Conservation (phyloP, 2,888 invertebrate genomes). For the Spilosoma lubricipeda region DNA sequence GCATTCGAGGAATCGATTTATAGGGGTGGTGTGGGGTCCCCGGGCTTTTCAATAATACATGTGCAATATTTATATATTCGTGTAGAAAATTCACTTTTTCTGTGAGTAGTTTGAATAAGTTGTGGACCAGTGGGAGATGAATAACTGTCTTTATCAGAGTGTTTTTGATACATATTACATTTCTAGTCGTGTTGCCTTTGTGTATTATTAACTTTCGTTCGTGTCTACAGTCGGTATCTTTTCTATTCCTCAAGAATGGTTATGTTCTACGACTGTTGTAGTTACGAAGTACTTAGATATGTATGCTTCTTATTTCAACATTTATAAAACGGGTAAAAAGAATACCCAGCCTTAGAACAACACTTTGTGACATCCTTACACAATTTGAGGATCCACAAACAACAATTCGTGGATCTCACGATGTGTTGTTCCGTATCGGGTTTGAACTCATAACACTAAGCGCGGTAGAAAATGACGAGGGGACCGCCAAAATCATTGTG, state of each 20-base stretch:
- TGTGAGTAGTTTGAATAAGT: neutral
- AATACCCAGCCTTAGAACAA: too few relatives aligned
- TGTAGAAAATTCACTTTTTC: conserved; percentile 1
- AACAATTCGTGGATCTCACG: too few relatives aligned
- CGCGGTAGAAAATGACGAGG: too few relatives aligned
- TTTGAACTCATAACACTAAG: too few relatives aligned
- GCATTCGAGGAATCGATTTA: neutral
- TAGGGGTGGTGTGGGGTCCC: neutral
- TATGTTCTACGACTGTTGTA: too few relatives aligned
- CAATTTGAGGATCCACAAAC: too few relatives aligned
- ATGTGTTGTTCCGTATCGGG: too few relatives aligned
- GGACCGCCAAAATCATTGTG: too few relatives aligned
- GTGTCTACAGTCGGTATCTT: neutral
- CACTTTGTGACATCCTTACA: too few relatives aligned
- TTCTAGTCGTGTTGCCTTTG: neutral
- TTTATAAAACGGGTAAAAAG: too few relatives aligned
- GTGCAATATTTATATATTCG: neutral
- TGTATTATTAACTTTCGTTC: neutral
- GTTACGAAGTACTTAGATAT: too few relatives aligned
- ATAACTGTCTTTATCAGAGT: neutral
- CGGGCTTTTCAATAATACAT: neutral
- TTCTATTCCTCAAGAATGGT: neutral
- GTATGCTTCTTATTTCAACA: too few relatives aligned
- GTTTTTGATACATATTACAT: neutral
- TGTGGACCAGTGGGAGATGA: conserved; percentile 1